Conservation (phyloP, 2,113 vertebrate species). For the Camelus dromedarius region DNA sequence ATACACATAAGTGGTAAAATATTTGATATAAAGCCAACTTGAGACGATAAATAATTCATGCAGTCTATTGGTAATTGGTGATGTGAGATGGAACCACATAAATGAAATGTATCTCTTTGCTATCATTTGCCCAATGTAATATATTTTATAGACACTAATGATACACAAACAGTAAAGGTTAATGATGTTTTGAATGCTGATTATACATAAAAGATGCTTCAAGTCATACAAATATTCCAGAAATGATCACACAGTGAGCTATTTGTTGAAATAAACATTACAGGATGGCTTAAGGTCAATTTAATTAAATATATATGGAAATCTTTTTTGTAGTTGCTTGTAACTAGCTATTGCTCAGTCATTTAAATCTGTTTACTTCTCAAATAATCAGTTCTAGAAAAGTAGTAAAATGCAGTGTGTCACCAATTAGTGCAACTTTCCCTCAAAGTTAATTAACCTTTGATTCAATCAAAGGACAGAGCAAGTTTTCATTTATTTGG, state of each 20-base stretch:
- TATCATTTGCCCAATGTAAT: slow-evolving; percentile 61
- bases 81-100: neutral
- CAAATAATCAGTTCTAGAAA: slow-evolving; percentile 52
- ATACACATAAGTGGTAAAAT: slow-evolving; percentile 41
- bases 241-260: slow-evolving; percentile 67
- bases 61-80: slow-evolving; percentile 54
- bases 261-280: slow-evolving; percentile 82
- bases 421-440: slow-evolving; percentile 60
- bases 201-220: slow-evolving; percentile 68
- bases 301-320: slow-evolving; percentile 81
- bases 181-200: slow-evolving; percentile 74
- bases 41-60: slow-evolving; percentile 64
- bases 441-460: slow-evolving; percentile 78
- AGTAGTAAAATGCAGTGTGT: slow-evolving; percentile 52
- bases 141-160: slow-evolving; percentile 71
- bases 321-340: slow-evolving; percentile 64
- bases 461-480: slow-evolving; percentile 51
- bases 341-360: slow-evolving; percentile 49
- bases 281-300: slow-evolving; percentile 76
- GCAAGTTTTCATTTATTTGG: neutral
- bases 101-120: slow-evolving; percentile 63
- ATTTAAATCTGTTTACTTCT: slow-evolving; percentile 71
- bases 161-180: slow-evolving; percentile 70
- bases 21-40: neutral
- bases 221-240: slow-evolving; percentile 54